Evolutionary conservation across 2,888 invertebrate genomes (phyloP).

Genomic region (Colletes collaris): DNA sequence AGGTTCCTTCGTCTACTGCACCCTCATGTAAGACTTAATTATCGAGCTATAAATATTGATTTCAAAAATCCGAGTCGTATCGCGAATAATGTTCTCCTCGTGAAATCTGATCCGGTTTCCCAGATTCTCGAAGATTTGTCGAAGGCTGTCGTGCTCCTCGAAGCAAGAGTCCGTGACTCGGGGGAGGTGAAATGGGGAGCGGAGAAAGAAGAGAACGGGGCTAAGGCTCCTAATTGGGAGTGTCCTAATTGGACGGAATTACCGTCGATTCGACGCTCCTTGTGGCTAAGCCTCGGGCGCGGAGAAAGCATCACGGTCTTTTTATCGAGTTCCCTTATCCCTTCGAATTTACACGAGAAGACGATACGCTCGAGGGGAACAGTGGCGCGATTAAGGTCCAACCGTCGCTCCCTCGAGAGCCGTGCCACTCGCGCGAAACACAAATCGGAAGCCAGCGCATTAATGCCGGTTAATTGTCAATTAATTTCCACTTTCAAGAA

Average conservation of each 20-base stretch:
- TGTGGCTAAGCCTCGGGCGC: conserved; percentile 65
- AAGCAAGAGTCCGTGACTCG: conserved; percentile 11
- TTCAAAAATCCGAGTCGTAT: too few relatives aligned
- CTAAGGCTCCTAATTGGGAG: conserved; percentile 72
- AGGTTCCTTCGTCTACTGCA: too few relatives aligned
- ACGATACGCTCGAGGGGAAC: conserved; percentile 43
- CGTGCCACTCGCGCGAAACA: conserved; percentile 54
- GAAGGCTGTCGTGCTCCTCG: conserved; percentile 44
- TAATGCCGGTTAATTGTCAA: conserved; percentile 65
- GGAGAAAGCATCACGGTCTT: conserved; percentile 65
- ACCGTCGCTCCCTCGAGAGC: conserved; percentile 13
- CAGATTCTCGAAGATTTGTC: conserved; percentile 28
- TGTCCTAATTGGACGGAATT: conserved; percentile 74
- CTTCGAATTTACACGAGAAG: conserved; percentile 66
- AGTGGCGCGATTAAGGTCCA: conserved; percentile 52
- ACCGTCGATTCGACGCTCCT: conserved; percentile 69
- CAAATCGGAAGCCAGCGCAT: conserved; percentile 56
- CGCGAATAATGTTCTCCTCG: too few relatives aligned
- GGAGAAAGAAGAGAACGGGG: conserved; percentile 49
- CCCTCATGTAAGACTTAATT: too few relatives aligned
- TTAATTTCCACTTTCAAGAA: conserved; percentile 62
- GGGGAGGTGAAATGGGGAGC: conserved; percentile 26
- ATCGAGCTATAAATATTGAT: too few relatives aligned
- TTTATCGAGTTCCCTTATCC: conserved; percentile 68
- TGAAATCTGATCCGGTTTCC: background rate